Conservation (phyloP, 2,797 vertebrate genomes). For the Melanotaenia nigrans region DNA sequence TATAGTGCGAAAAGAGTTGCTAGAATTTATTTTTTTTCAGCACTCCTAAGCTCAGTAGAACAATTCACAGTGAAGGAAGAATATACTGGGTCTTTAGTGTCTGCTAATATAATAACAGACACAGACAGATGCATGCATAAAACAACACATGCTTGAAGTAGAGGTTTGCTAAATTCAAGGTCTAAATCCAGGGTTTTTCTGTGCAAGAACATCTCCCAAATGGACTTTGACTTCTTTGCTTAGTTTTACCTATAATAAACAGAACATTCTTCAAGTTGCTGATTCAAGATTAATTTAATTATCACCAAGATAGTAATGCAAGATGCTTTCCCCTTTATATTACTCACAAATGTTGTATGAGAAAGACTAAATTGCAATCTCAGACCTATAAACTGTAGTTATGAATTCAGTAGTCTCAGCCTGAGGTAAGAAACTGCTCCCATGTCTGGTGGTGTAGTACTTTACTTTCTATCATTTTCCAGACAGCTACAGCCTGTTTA, state of each 20-base stretch:
- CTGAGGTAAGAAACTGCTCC: constrained; percentile 1
- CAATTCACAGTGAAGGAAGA: background rate
- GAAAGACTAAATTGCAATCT: background rate
- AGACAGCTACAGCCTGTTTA: background rate
- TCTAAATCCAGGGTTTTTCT: background rate
- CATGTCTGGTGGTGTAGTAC: background rate
- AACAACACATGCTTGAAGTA: background rate
- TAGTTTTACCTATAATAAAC: background rate
- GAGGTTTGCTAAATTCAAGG: background rate
- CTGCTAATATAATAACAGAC: background rate
- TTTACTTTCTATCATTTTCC: background rate
- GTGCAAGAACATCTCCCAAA: background rate
- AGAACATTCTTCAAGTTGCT: background rate
- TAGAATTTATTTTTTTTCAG: background rate
- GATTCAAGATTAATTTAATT: background rate
- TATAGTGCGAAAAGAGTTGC: background rate
- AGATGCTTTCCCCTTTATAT: background rate
- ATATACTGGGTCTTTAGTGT: no score
- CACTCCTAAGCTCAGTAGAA: background rate
- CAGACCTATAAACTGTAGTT: background rate
- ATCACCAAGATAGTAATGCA: background rate
- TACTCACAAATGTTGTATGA: background rate
- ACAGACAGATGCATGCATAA: background rate
- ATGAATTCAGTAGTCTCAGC: constrained; percentile 4
- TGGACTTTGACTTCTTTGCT: background rate